Conservation (phyloP, 2,888 invertebrate species). For the Erebia ligea region DNA sequence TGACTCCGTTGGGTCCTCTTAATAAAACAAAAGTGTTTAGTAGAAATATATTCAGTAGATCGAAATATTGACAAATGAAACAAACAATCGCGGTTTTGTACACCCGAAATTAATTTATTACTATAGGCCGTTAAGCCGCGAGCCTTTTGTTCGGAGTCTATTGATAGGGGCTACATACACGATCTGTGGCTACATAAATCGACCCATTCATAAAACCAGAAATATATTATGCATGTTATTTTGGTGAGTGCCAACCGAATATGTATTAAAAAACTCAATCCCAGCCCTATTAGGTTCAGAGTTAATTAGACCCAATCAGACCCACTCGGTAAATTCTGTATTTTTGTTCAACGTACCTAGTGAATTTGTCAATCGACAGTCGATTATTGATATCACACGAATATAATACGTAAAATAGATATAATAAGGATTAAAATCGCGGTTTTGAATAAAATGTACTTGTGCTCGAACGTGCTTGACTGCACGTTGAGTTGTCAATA, state of each 20-base stretch:
- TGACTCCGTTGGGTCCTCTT: neutral
- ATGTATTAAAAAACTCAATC: conserved; percentile 12
- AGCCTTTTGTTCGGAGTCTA: conserved; percentile 13
- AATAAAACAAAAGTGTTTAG: neutral
- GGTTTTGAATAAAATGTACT: conserved; percentile 18
- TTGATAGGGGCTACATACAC: conserved; percentile 12
- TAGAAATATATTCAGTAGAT: neutral
- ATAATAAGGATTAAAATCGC: conserved; percentile 15
- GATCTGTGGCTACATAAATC: conserved; percentile 18
- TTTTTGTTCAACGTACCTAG: conserved; percentile 34
- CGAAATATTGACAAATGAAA: conserved; percentile 7
- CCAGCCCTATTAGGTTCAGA: conserved; percentile 27
- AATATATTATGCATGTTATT: conserved; percentile 10
- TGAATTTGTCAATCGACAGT: conserved; percentile 38
- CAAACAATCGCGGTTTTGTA: neutral
- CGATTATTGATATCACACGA: conserved; percentile 21
- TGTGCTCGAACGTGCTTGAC: conserved; percentile 21
- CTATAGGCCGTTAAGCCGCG: conserved; percentile 10
- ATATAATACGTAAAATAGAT: conserved; percentile 11
- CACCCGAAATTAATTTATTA: conserved; percentile 17
- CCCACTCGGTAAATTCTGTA: conserved; percentile 40
- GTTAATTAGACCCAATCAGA: conserved; percentile 41
- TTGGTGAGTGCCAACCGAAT: neutral
- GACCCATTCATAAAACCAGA: conserved; percentile 13
- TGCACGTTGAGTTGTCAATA: conserved; percentile 12